Conservation (phyloP, 2,113 vertebrate species). For the Muntiacus reevesi region DNA sequence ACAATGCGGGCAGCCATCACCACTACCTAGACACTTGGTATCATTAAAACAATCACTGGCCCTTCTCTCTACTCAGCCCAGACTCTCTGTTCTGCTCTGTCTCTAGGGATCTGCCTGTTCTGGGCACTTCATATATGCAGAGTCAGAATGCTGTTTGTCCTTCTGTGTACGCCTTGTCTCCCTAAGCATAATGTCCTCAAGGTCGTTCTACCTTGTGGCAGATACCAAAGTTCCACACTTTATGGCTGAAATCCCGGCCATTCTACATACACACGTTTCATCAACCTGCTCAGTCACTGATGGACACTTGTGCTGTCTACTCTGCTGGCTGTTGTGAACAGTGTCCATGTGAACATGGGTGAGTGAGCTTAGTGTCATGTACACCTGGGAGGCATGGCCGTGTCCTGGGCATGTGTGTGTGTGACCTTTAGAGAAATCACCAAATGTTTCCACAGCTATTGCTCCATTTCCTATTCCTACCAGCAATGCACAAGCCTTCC, state of each 20-base stretch:
- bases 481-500: neutral
- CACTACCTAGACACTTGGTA: fast-evolving
- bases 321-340: neutral
- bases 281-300: neutral
- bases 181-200: neutral
- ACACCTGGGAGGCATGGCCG: too few relatives aligned
- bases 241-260: neutral
- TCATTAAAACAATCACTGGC: too few relatives aligned
- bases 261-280: neutral
- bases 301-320: fast-evolving
- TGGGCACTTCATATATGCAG: fast-evolving
- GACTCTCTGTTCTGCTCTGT: neutral
- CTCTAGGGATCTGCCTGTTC: neutral
- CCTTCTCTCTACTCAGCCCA: neutral
- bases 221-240: too few relatives aligned
- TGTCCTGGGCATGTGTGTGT: neutral
- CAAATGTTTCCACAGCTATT: neutral
- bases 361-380: too few relatives aligned
- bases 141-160: fast-evolving
- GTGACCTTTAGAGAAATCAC: neutral
- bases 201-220: too few relatives aligned
- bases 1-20: neutral
- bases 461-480: too few relatives aligned
- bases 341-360: too few relatives aligned
- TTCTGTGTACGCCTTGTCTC: neutral